These are phyloP conservation scores for Streptopelia turtur DNA, from an alignment of 2,797 vertebrate species.

Conservation along the genomic window DNA sequence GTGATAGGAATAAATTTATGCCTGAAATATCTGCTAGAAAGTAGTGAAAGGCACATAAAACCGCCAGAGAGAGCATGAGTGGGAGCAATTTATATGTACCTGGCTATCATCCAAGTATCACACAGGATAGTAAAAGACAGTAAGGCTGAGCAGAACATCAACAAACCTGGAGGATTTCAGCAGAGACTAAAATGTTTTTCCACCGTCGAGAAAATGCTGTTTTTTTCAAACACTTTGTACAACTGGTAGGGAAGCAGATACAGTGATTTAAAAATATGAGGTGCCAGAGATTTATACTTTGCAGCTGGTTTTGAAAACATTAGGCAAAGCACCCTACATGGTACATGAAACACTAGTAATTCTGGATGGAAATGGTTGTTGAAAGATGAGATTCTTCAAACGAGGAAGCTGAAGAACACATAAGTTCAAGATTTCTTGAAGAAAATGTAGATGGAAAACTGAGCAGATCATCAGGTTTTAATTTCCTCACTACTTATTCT, in stretches of 20 bases:
- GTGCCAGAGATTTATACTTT: slow-evolving; percentile 70
- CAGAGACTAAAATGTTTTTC: slow-evolving; percentile 65
- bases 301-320: slow-evolving; percentile 66
- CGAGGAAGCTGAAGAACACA: slow-evolving; percentile 33
- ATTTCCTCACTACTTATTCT: background rate
- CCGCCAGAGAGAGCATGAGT: slow-evolving; percentile 40
- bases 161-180: slow-evolving; percentile 74
- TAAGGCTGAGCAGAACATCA: slow-evolving; percentile 71
- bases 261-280: slow-evolving; percentile 70
- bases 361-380: slow-evolving; percentile 57
- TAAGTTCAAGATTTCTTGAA: slow-evolving; percentile 30
- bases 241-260: slow-evolving; percentile 66
- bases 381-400: slow-evolving; percentile 62
- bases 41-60: slow-evolving; percentile 55
- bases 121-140: slow-evolving; percentile 73
- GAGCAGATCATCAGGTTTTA: slow-evolving; percentile 1
- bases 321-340: slow-evolving; percentile 54
- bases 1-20: slow-evolving; percentile 48
- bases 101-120: slow-evolving; percentile 71
- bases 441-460: slow-evolving; percentile 14
- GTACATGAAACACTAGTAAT: slow-evolving; percentile 57
- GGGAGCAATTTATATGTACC: slow-evolving; percentile 63
- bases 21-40: slow-evolving; percentile 53
- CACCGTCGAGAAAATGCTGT: slow-evolving; percentile 48
- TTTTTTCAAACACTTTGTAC: slow-evolving; percentile 55